These are phyloP conservation scores for Nyctalus aviator DNA, from an alignment of 2,797 vertebrate species.

Conservation along the genomic window DNA sequence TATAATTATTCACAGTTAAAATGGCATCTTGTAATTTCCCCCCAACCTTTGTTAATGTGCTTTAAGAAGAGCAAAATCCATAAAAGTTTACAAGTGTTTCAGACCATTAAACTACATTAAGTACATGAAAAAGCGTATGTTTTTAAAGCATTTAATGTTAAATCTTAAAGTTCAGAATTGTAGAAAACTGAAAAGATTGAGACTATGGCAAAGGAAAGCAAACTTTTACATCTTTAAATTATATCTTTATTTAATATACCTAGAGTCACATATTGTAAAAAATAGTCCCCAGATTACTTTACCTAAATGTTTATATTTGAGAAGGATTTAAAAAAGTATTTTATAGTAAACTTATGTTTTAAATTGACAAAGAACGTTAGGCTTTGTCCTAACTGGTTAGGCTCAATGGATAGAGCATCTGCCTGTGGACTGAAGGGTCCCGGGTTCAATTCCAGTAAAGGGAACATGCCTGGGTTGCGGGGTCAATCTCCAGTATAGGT, in stretches of 20 bases:
- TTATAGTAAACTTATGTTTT: slow-evolving; percentile 11
- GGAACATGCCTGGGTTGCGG: too few relatives aligned
- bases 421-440: too few relatives aligned
- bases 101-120: neutral
- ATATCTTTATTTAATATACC: neutral
- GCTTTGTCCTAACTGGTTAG: neutral
- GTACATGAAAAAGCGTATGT: neutral
- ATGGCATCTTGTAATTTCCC: neutral
- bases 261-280: neutral
- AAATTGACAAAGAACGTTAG: neutral
- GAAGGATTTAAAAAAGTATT: neutral
- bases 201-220: neutral
- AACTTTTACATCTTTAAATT: neutral
- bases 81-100: neutral
- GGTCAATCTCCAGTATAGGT: too few relatives aligned
- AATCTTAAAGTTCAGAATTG: neutral
- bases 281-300: neutral
- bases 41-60: neutral
- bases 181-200: slow-evolving; percentile 18
- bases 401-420: too few relatives aligned
- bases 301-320: neutral
- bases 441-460: too few relatives aligned
- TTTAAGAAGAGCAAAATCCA: slow-evolving; percentile 17
- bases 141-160: neutral
- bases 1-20: neutral